Conservation (phyloP, 2,888 invertebrate genomes). For the Margaritifera margaritifera region DNA sequence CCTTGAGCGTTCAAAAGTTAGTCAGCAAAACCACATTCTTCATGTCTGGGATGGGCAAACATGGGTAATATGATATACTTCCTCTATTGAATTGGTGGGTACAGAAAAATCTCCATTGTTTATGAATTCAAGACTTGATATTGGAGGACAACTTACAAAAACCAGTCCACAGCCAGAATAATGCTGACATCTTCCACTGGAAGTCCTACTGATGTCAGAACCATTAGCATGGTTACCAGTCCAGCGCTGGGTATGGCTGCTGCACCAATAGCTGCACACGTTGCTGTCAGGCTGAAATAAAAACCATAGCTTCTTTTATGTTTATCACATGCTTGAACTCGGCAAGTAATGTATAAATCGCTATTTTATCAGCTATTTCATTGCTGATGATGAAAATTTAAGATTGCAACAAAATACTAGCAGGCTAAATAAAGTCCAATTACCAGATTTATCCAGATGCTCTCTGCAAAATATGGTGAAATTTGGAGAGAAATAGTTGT, state of each 20-base stretch:
- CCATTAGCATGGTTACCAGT: conserved; percentile 80
- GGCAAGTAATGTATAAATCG: not conserved
- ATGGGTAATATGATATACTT: no score
- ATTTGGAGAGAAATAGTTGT: no score
- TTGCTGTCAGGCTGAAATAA: conserved; percentile 77
- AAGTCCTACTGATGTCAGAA: conserved; percentile 79
- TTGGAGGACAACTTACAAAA: conserved; percentile 75
- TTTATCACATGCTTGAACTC: not conserved
- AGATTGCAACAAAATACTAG: no score
- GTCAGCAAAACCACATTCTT: not conserved
- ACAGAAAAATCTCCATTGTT: not conserved
- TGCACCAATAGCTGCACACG: conserved; percentile 80
- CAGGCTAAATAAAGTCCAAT: no score
- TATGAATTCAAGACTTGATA: not conserved
- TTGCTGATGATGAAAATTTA: no score
- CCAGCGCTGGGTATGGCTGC: conserved; percentile 81
- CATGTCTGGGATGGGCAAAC: no score
- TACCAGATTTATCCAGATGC: no score
- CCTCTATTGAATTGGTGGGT: not conserved
- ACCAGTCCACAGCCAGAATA: conserved; percentile 81
- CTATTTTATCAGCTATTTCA: not conserved
- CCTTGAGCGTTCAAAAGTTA: not conserved
- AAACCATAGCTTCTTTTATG: not conserved
- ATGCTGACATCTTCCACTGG: conserved; percentile 80
- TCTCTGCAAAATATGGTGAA: no score